Conservation (phyloP, 2,888 invertebrate genomes). For the Caprella mutica region DNA sequence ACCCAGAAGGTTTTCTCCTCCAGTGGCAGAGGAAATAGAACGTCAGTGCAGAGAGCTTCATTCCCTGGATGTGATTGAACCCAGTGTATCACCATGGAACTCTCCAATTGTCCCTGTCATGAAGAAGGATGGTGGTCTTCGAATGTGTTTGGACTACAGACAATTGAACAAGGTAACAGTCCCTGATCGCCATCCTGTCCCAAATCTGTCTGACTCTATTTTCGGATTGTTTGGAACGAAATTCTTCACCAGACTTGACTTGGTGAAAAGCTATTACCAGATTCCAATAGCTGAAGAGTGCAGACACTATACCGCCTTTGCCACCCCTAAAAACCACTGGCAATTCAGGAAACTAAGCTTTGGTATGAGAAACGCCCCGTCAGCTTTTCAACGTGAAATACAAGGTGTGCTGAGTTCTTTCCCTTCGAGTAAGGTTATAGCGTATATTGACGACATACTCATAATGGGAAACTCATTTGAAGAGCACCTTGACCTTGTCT, state of each 20-base stretch:
- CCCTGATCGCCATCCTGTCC: not conserved
- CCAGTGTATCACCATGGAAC: too few species aligned
- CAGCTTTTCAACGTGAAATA: not conserved
- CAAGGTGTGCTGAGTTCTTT: not conserved
- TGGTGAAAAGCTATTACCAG: not conserved
- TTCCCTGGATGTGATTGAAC: too few species aligned
- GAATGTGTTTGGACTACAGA: conserved; percentile 1
- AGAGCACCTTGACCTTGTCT: not conserved
- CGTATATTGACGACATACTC: not conserved
- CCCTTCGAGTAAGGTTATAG: not conserved
- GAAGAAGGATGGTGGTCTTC: not conserved
- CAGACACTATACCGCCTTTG: not conserved
- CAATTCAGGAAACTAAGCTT: not conserved
- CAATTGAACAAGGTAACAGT: not conserved
- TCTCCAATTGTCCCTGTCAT: not conserved
- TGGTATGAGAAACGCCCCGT: not conserved
- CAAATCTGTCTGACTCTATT: not conserved
- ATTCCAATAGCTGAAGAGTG: not conserved
- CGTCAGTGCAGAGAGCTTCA: too few species aligned
- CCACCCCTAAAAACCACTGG: not conserved
- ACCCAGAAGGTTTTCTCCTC: too few species aligned
- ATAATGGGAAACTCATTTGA: not conserved
- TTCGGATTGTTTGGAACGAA: conserved; percentile 4
- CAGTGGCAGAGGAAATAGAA: too few species aligned
- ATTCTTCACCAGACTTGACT: conserved; percentile 5